phyloP scores from a whole-genome alignment of 2,113 vertebrate genomes.

The Mirounga angustirostris region DNA sequence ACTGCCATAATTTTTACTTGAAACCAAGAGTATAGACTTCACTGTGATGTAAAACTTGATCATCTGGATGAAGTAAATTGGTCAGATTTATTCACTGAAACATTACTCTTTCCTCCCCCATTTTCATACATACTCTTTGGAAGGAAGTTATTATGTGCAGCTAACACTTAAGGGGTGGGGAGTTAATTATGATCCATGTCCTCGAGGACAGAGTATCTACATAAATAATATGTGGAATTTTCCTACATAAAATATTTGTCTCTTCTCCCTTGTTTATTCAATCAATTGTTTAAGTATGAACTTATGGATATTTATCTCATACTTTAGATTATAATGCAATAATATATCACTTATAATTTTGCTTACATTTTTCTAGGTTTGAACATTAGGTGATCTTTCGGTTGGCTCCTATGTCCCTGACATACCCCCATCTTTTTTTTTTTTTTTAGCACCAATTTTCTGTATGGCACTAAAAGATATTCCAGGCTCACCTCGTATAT shows the following conservation, averaged over 20 bases:
- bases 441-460: neutral
- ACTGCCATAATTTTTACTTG: neutral
- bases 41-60: neutral
- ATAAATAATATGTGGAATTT: neutral
- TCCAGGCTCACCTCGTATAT: neutral
- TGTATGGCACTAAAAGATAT: neutral
- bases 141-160: neutral
- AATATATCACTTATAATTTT: neutral
- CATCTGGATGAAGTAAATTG: neutral
- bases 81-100: neutral
- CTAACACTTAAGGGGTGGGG: neutral
- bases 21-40: no score
- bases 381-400: no score
- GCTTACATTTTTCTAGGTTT: neutral
- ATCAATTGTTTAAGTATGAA: neutral
- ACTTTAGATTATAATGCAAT: neutral
- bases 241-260: neutral
- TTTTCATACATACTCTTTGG: neutral
- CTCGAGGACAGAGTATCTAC: neutral
- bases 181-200: neutral
- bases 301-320: neutral
- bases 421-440: neutral
- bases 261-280: neutral
- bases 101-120: rapidly evolving
- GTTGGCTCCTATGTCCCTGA: neutral